Percentiles rank a stretch among this genome's conserved stretches.
Conservation (phyloP, 2,797 vertebrate species). For the Myripristis jacobus region DNA sequence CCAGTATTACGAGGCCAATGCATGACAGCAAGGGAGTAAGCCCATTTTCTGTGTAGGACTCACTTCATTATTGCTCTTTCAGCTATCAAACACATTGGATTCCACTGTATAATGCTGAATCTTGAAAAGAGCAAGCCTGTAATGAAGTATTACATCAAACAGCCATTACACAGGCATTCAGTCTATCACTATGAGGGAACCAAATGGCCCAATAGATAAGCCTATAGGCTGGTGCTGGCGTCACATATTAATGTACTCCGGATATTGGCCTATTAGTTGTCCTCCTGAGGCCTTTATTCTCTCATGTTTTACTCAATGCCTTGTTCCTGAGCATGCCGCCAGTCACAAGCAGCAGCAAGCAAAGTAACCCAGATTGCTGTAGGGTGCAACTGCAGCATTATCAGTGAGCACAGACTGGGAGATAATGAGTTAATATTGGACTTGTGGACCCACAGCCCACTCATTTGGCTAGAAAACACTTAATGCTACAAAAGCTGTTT, state of each 20-base stretch:
- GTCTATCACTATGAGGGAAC: background rate
- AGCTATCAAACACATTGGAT: constrained; percentile 7
- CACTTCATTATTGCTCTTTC: background rate
- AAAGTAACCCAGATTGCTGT: no score
- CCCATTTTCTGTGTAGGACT: background rate
- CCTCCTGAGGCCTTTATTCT: no score
- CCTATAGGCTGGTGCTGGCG: background rate
- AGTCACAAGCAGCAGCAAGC: no score
- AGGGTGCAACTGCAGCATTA: no score
- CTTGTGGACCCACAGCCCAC: no score
- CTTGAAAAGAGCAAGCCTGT: background rate
- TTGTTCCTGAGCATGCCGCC: no score
- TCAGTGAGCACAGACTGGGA: no score
- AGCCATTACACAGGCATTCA: background rate
- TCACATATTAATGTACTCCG: background rate
- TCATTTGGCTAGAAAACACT: no score
- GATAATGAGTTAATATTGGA: no score
- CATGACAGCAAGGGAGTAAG: background rate
- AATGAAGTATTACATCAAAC: background rate
- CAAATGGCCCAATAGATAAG: background rate
- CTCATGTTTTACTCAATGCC: no score
- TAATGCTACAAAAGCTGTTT: no score
- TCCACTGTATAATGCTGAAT: background rate
- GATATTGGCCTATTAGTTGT: no score
- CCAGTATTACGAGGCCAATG: background rate